These are phyloP conservation scores for Brotula barbata DNA, from an alignment of 2,797 vertebrate species.

Conservation along the genomic window DNA sequence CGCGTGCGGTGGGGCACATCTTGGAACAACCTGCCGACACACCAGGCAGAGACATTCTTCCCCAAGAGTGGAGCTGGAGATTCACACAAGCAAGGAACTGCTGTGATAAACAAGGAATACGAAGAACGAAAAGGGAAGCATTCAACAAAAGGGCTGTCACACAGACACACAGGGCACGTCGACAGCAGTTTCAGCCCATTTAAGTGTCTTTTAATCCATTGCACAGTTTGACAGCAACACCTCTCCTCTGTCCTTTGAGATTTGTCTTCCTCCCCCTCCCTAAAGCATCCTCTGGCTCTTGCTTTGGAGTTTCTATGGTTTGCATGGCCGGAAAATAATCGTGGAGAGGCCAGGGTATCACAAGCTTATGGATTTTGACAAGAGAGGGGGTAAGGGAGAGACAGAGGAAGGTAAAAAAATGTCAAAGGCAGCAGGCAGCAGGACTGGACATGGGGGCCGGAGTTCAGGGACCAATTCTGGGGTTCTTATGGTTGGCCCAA, in stretches of 20 bases:
- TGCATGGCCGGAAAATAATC: constrained; percentile 96
- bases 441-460: constrained; percentile 87
- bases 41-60: constrained; percentile 68
- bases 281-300: constrained; percentile 60
- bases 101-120: constrained; percentile 49
- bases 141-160: constrained; percentile 28
- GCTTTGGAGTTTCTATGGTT: constrained; percentile 87
- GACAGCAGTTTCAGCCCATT: constrained; percentile 43
- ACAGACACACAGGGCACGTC: constrained; percentile 37
- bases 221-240: constrained; percentile 57
- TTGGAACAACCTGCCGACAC: constrained; percentile 70
- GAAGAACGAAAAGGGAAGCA: constrained; percentile 52
- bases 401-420: constrained; percentile 96
- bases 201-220: constrained; percentile 53
- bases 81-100: constrained; percentile 45
- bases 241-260: constrained; percentile 61
- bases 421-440: constrained; percentile 89
- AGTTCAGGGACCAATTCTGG: constrained; percentile 92
- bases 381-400: constrained; percentile 98
- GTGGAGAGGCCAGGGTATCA: constrained; percentile 99
- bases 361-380: constrained; percentile 99
- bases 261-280: constrained; percentile 56
- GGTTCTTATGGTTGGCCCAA: constrained; percentile 99
- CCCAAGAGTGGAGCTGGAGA: constrained; percentile 61
- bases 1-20: constrained; percentile 65